Evolutionary conservation across 2,797 vertebrate genomes (phyloP).

Genomic region (Sebastes matsubarae): DNA sequence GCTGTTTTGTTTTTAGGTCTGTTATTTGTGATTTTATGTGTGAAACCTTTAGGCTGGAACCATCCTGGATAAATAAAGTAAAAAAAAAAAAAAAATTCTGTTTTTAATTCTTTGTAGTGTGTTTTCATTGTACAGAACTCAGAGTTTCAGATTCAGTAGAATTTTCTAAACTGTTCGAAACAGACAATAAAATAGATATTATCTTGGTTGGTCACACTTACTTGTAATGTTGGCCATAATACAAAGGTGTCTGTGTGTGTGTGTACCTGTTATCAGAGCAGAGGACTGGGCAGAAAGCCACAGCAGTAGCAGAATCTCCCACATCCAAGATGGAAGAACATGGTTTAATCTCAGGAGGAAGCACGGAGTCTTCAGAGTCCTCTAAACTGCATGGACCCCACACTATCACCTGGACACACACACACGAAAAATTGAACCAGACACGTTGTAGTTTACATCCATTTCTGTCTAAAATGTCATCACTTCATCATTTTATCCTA

Average conservation of each 20-base stretch:
- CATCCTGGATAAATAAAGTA: too few relatives aligned
- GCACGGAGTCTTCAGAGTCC: slow-evolving; percentile 46
- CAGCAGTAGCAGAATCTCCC: slow-evolving; percentile 91
- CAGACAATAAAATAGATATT: not conserved
- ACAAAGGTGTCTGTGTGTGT: not conserved
- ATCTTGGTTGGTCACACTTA: not conserved
- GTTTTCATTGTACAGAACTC: too few relatives aligned
- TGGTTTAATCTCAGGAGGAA: slow-evolving; percentile 74
- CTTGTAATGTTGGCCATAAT: not conserved
- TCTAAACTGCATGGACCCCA: slow-evolving; percentile 86
- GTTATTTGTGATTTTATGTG: too few relatives aligned
- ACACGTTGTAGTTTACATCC: too few relatives aligned
- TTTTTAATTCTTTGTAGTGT: too few relatives aligned
- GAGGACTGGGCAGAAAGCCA: slow-evolving; percentile 84
- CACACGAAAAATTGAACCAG: too few relatives aligned
- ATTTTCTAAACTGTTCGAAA: not conserved
- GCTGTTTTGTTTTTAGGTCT: too few relatives aligned
- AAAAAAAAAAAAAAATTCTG: too few relatives aligned
- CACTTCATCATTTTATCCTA: too few relatives aligned
- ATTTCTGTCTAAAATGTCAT: fast-evolving
- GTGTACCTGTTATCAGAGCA: slow-evolving; percentile 83
- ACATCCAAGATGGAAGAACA: slow-evolving; percentile 90
- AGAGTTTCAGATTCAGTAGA: not conserved
- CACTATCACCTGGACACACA: slow-evolving; percentile 86
- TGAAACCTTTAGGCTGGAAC: too few relatives aligned